Conservation (phyloP, 2,888 invertebrate species). For the Dendrolimus houi region DNA sequence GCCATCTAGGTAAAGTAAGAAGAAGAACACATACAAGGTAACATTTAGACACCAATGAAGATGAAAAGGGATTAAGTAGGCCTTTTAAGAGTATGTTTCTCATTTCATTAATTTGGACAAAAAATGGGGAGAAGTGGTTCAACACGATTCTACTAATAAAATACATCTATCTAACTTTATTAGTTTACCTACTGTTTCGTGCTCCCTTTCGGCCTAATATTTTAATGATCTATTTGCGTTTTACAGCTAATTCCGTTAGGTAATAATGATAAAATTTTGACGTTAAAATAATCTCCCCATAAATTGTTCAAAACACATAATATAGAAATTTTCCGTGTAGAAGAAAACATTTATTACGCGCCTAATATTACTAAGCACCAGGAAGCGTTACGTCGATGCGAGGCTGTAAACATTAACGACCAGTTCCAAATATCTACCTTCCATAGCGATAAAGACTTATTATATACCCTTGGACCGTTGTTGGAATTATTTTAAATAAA, state of each 20-base stretch:
- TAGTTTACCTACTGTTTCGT: not conserved
- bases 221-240: no score
- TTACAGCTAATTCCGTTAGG: not conserved
- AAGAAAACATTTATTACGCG: constrained; percentile 75
- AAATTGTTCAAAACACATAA: constrained; percentile 43
- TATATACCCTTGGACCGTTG: constrained; percentile 12
- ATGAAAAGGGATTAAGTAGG: constrained; percentile 43
- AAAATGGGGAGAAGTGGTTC: constrained; percentile 25
- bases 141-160: not conserved
- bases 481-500: constrained; percentile 15
- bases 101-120: constrained; percentile 38
- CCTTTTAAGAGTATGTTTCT: constrained; percentile 28
- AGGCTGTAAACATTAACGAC: constrained; percentile 67
- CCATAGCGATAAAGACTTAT: constrained; percentile 18
- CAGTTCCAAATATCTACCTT: constrained; percentile 65
- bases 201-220: no score
- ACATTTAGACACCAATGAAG: constrained; percentile 63
- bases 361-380: constrained; percentile 72
- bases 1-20: constrained; percentile 46
- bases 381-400: constrained; percentile 69
- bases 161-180: not conserved
- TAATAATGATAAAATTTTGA: not conserved
- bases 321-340: constrained; percentile 48
- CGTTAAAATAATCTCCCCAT: constrained; percentile 26
- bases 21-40: constrained; percentile 56